Conservation (phyloP, 2,888 invertebrate genomes). For the Tyria jacobaeae region DNA sequence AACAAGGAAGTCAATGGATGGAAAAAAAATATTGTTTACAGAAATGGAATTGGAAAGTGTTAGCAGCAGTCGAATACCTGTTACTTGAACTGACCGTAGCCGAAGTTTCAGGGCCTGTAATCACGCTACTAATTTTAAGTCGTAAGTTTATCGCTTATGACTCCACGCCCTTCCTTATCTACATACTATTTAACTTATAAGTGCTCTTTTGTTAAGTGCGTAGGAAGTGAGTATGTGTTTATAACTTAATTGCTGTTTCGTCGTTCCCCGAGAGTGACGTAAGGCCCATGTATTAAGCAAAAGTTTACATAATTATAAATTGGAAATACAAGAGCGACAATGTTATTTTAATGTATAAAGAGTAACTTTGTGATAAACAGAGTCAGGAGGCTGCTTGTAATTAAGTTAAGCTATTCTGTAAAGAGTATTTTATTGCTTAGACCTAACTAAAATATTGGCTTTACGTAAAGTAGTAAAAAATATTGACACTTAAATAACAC, state of each 20-base stretch:
- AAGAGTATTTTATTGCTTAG: background rate
- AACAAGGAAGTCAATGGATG: too few relatives aligned
- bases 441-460: too few relatives aligned
- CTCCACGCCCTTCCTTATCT: conserved; percentile 25
- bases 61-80: too few relatives aligned
- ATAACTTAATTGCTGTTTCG: conserved; percentile 35
- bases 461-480: too few relatives aligned
- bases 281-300: conserved; percentile 11
- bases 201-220: conserved; percentile 32
- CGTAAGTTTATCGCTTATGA: conserved; percentile 3
- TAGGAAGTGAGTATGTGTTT: conserved; percentile 21
- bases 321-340: conserved; percentile 6
- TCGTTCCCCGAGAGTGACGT: conserved; percentile 9
- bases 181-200: conserved; percentile 37
- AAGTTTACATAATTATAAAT: conserved; percentile 18
- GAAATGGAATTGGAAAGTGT: too few relatives aligned
- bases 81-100: too few relatives aligned
- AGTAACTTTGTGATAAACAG: conserved; percentile 5
- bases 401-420: background rate
- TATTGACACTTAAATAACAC: too few relatives aligned
- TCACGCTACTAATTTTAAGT: too few relatives aligned
- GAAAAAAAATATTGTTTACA: too few relatives aligned
- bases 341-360: conserved; percentile 13
- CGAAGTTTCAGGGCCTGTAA: too few relatives aligned
- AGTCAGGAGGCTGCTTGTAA: background rate